Evolutionary conservation across 2,888 invertebrate genomes (phyloP), one percentile per base, ranked within the genome.

Genomic region (Lithosia quadra): DNA sequence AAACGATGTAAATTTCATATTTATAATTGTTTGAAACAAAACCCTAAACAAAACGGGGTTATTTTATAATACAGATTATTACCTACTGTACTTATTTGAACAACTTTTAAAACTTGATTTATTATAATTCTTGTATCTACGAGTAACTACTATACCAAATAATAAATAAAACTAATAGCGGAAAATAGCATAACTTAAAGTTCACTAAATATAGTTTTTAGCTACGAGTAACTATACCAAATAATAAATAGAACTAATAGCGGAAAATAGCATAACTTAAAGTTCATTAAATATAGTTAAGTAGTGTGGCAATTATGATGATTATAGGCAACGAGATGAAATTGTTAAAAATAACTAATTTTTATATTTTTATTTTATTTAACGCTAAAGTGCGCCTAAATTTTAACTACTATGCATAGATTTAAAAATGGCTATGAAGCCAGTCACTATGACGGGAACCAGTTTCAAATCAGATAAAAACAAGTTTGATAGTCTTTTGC

Each of bases 401-500:
- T 3, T 9, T 60, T 2, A 43, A 43, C 43, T 4, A 43, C n/a
- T 43, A 18, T 43, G 18, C 18, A 43, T 43, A 18, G 18, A 7
- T 18, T 43, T 43, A 7, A 43, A 43, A 43, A 15, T 18, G 1
- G 5, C 5, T 43, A 43, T 15, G 43, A 43, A 18, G 11, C 36
- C 18, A 43, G 18, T 43, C 18, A 39, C 36, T 39, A 15, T 36
- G 11, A 36, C 21, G 36, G 13, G 18, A 15, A 15, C 4, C 22
- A 15, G 39, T 60, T 24, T 15, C 36, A 60, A 60, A 18, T 36
- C 60, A 24, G 15, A 39, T 10, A 15, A n/a, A n/a, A 57, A 2
- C 33, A 63, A 66, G 21, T 21, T 13, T 33, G 24, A 53, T 24
- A 39, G 21, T n/a, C 18, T 64, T 59, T 33, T 59, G 63, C 36